Conservation (phyloP, 2,797 vertebrate species). For the Chelonia mydas region DNA sequence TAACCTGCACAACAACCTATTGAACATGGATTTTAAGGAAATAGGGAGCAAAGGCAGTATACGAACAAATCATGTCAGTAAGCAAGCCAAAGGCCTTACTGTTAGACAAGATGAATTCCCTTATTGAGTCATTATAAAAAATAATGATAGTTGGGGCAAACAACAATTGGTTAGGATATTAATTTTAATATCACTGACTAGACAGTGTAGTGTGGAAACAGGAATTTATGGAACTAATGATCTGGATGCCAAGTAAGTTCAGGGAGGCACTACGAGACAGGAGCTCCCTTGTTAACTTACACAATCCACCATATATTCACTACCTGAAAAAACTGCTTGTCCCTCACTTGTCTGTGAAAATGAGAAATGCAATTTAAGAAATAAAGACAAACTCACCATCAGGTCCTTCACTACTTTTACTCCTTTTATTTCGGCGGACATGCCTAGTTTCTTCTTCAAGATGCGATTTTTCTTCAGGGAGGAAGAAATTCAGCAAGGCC, state of each 20-base stretch:
- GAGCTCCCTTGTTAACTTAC: not conserved
- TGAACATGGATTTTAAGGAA: not conserved
- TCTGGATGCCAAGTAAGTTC: not conserved
- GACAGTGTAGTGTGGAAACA: not conserved
- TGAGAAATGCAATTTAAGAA: fast-evolving
- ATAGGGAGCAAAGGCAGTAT: fast-evolving
- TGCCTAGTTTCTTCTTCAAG: constrained; percentile 83
- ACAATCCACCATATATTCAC: not conserved
- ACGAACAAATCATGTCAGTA: not conserved
- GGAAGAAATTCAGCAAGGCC: constrained; percentile 86
- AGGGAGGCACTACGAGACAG: not conserved
- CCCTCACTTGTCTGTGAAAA: fast-evolving
- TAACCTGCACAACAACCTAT: not conserved
- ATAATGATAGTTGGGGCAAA: not conserved
- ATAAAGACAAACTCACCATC: constrained; percentile 77
- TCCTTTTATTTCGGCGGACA: constrained; percentile 90
- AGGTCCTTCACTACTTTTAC: constrained; percentile 86
- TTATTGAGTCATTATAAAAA: not conserved
- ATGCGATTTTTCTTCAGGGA: constrained; percentile 83
- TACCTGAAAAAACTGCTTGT: fast-evolving
- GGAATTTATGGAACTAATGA: not conserved
- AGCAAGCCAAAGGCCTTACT: not conserved
- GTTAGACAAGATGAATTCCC: not conserved
- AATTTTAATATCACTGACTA: not conserved
- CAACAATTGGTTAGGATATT: not conserved